A percentile compares a stretch with the other conserved stretches of the same genome.
These are phyloP conservation scores for Pleuronectes platessa DNA, from an alignment of 2,113 vertebrate species.

Conservation along the genomic window DNA sequence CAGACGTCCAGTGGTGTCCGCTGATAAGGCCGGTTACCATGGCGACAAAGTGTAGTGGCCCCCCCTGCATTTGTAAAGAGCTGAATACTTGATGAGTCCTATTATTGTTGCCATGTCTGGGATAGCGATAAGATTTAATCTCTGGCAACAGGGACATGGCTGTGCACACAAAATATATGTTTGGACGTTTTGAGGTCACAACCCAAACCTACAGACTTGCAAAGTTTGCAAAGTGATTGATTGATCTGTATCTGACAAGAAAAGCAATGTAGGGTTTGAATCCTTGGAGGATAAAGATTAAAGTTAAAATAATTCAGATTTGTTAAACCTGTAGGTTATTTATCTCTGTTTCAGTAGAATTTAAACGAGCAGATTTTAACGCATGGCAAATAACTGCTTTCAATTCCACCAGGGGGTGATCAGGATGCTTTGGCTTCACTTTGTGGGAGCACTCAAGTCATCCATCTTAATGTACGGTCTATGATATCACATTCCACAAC, in stretches of 20 bases:
- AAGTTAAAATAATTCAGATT: neutral
- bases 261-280: neutral
- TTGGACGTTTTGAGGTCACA: constrained; percentile 8
- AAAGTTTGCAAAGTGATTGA: neutral
- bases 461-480: too few species aligned
- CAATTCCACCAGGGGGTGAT: too few species aligned
- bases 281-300: neutral
- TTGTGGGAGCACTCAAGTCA: too few species aligned
- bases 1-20: constrained; percentile 21
- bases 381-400: neutral
- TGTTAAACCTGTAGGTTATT: neutral
- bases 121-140: constrained; percentile 47
- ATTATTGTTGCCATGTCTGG: constrained; percentile 24
- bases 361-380: neutral
- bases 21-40: constrained; percentile 68
- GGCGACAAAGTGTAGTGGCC: constrained; percentile 43
- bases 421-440: too few species aligned
- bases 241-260: neutral
- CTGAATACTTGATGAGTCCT: constrained; percentile 37
- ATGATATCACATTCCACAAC: too few species aligned
- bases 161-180: neutral
- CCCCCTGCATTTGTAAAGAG: constrained; percentile 31
- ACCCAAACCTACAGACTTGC: neutral
- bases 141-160: neutral
- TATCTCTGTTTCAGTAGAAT: neutral